Base-by-base conservation (phyloP, 2,888 invertebrate genomes). In the Alloplasta piceator region DNA sequence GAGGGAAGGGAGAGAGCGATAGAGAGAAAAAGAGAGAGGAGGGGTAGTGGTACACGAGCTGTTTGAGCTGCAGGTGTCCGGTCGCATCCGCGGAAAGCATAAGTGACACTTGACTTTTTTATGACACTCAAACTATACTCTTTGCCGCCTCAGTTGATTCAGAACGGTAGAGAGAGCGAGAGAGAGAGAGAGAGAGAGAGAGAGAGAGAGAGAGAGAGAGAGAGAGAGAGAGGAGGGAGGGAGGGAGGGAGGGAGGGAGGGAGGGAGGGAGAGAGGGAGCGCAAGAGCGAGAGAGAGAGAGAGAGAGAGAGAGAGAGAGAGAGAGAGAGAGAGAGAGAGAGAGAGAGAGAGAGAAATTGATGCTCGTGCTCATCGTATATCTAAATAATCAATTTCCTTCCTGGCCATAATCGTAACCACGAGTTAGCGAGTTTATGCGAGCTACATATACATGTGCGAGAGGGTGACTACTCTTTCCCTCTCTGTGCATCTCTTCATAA, bases 311-410 rank as follows among this genome's bases (percentile, higher is more conserved):
- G 52, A 6, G 39, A 12, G 26, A 4, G 73, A 41, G 43, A 63
- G 43, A 56, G 39, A 41, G 52, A 41, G 67, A 41, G 52, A 41
- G 56, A 56, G 68, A 12, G 26, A 12, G 26, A 4, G 73, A 41
- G 50, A 41, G 39, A n/a, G n/a, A 56, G 41, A 50, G 61, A 46
- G 55, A 7, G 36, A 12, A 41, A 36, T 56, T 67, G 74, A 73
- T 66, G 55, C 58, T 64, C 64, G 68, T 46, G 72, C 85, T 87
- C 86, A 82, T 89, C 89, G 88, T 89, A 89, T 89, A 88, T 89
- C 89, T 90, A 88, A 91, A 91, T 91, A 90, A 91, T 91, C 90
- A 91, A 91, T 91, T 90, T 89, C 88, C 88, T 85, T 84, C 86
- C 58, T 83, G 85, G 87, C 90, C 90, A 91, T 91, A 91, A 91